These are phyloP conservation scores for Noctua janthe DNA, from an alignment of 2,888 invertebrate genomes.

Conservation along the genomic window DNA sequence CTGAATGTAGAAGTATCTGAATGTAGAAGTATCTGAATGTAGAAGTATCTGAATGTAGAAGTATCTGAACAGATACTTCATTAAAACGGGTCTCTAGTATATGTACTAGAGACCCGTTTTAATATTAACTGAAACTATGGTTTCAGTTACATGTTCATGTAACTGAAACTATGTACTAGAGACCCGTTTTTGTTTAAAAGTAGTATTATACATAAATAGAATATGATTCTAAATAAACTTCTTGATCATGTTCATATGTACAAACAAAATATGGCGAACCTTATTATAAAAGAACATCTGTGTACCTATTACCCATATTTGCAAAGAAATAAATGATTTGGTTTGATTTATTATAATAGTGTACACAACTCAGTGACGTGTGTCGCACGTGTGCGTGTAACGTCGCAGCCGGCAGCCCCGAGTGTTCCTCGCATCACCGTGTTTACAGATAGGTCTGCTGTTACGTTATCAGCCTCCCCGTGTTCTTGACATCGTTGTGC, in stretches of 20 bases:
- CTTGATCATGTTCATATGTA: neutral
- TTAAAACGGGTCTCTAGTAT: no score
- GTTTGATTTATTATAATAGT: neutral
- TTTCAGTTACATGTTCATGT: no score
- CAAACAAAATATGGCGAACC: no score
- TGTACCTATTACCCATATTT: no score
- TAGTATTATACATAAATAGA: neutral
- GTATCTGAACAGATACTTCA: no score
- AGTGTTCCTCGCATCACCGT: neutral
- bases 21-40: no score
- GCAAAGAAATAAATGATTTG: no score
- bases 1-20: neutral
- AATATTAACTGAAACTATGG: no score
- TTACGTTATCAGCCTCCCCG: neutral
- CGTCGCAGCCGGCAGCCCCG: neutral
- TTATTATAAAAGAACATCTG: no score
- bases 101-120: no score
- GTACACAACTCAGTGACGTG: neutral
- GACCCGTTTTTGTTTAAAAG: neutral
- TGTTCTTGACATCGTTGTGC: neutral
- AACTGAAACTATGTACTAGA: neutral
- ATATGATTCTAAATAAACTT: neutral
- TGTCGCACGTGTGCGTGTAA: neutral
- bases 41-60: no score
- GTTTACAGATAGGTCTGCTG: neutral